These are phyloP conservation scores for Oncopodura yosiiana DNA, from an alignment of 1,140 invertebrate species.

Conservation along the genomic window DNA sequence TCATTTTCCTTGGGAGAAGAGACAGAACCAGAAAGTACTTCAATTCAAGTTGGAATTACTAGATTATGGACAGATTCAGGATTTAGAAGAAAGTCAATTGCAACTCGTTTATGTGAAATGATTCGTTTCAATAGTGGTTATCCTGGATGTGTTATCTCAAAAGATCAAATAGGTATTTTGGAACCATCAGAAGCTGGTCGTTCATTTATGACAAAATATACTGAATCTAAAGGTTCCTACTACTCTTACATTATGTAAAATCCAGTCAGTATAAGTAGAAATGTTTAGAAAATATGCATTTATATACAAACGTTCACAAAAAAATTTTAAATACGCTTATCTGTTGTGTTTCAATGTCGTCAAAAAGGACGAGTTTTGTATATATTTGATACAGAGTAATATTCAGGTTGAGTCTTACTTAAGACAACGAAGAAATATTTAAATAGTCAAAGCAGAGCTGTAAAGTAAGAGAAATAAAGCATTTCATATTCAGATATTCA, in stretches of 20 bases:
- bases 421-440: too few relatives aligned
- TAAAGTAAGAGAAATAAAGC: too few relatives aligned
- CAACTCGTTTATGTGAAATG: conserved; percentile 21
- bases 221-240: conserved; percentile 5
- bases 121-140: conserved; percentile 26
- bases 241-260: conserved; percentile 21
- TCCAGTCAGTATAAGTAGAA: not conserved
- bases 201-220: conserved; percentile 25
- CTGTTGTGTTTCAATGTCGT: not conserved
- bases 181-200: conserved; percentile 30
- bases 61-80: conserved; percentile 30
- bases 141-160: conserved; percentile 17
- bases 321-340: not conserved
- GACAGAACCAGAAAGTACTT: not conserved
- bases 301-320: not conserved
- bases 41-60: conserved; percentile 18
- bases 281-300: not conserved
- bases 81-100: conserved; percentile 28
- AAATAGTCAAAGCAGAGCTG: too few relatives aligned
- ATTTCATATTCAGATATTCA: too few relatives aligned
- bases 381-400: not conserved
- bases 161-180: conserved; percentile 28
- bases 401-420: too few relatives aligned
- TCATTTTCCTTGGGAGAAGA: not conserved
- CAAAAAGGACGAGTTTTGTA: not conserved